Percentiles rank a stretch among this genome's conserved stretches.
phyloP scores from a whole-genome alignment of 2,888 invertebrate genomes.

The Neelides folsomi region DNA sequence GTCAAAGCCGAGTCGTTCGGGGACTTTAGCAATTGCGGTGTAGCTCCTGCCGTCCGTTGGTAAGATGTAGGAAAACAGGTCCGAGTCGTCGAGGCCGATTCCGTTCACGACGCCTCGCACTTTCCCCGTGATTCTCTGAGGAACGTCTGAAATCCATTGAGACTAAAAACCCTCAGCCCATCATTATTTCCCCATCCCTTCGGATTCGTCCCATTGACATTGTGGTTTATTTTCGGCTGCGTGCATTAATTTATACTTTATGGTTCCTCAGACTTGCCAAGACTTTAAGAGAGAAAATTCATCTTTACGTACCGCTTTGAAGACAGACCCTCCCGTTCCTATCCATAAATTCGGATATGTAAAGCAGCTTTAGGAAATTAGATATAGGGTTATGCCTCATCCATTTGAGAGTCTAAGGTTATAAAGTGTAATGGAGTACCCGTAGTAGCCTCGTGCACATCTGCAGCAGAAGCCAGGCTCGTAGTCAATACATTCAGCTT shows the following conservation, averaged over 20 bases:
- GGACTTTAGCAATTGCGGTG: slow-evolving; percentile 74
- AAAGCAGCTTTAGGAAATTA: no score
- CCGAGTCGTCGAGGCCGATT: slow-evolving; percentile 54
- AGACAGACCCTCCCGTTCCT: slow-evolving; percentile 77
- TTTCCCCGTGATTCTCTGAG: slow-evolving; percentile 76
- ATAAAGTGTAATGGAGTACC: slow-evolving; percentile 38
- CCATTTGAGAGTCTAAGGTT: no score
- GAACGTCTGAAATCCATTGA: slow-evolving; percentile 48
- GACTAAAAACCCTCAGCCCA: neutral
- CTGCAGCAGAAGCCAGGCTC: slow-evolving; percentile 76
- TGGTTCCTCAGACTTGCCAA: slow-evolving; percentile 68
- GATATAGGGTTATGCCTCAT: no score
- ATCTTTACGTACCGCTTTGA: slow-evolving; percentile 50
- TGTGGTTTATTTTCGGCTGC: no score
- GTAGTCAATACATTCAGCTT: slow-evolving; percentile 70
- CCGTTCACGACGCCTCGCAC: slow-evolving; percentile 74
- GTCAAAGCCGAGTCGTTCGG: slow-evolving; percentile 57
- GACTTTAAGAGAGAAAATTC: slow-evolving; percentile 73
- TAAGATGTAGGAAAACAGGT: slow-evolving; percentile 83
- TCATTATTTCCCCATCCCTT: neutral
- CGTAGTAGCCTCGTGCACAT: slow-evolving; percentile 71
- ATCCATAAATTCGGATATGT: no score
- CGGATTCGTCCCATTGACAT: no score
- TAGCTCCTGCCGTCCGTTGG: slow-evolving; percentile 75
- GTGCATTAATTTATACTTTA: slow-evolving; percentile 45